Evolutionary conservation across 2,797 vertebrate genomes (phyloP), one percentile per base, ranked within the genome.

Genomic region (Sebastes vulpes): DNA sequence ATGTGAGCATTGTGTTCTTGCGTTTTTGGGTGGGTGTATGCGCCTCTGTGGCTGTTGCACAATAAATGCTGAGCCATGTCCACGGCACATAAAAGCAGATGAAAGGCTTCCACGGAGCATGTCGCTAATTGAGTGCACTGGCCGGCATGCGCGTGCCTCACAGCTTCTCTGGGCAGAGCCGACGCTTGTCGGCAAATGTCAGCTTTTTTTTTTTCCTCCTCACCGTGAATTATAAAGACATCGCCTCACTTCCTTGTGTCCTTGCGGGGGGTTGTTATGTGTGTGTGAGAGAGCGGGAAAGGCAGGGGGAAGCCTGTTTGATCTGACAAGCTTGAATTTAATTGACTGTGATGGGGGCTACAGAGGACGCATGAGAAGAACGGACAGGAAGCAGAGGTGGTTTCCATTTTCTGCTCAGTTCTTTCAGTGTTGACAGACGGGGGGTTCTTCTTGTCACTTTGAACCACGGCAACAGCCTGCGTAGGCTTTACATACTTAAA

Each of bases 281-380:
- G 73, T 70, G 71, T 68, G 48, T n/a, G 53, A 29, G 35, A 12
- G 59, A 38, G 32, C 70, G 61, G 25, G 61, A 64, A 83, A 89
- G 79, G 77, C 80, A 85, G 79, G 42, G 16, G 77, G 74, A 83
- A 75, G 83, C 87, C 89, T 83, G 89, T 95, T 94, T 96, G 91
- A 95, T 94, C 91, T 93, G 92, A 94, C 92, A 92, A 83, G 86
- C 75, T 86, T 91, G 83, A 90, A 92, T 90, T 91, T 90, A 94
- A 95, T 94, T 92, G 88, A 89, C 83, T 91, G 78, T 88, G 91
- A 91, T 88, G 89, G 88, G 59, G 71, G 72, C 85, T 81, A 65
- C 66, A 72, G 82, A 92, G 87, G 88, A 90, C 82, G 87, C 79
- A 74, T 59, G 72, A 76, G 75, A 77, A 58, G 79, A 69, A 80